Evolutionary conservation across 2,797 vertebrate species (phyloP), one percentile per base, ranked within the genome.

Genomic region (Tenualosa thibaudeaui): DNA sequence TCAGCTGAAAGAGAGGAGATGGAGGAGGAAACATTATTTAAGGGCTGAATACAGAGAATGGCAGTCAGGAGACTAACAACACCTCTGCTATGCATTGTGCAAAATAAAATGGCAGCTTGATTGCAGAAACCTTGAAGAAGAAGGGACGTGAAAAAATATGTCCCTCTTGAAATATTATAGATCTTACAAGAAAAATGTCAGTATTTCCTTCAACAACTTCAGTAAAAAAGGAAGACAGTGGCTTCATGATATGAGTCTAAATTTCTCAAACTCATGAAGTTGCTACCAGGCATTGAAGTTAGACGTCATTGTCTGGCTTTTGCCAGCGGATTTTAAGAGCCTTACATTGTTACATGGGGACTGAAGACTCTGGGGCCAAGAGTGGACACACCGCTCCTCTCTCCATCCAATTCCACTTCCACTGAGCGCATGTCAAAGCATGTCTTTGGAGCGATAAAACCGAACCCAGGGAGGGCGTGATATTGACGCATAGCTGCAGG

Each of bases 1-100:
- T 98, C 97, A 90, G 91, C 98, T 99, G 83, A 40, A 78, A 22
- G 85, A 56, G 53, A 90, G 58, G 86, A 22, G 19, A 2, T 0
- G 6, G 54, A 56, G 13, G 13, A 56, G 53, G 3, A 19, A 15
- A 56, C 15, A 3, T 56, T 56, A 56, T 0, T 56, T 9, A n/a
- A n/a, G 3, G 0, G 22, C 60, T 62, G 8, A 5, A 37, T 37
- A 0, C 26, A 71, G 12, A 19, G 3, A 75, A 75, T 75, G 37
- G 15, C 68, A 19, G 31, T 13, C 13, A 65, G 10, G 10, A 31
- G 24, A 65, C 62, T 26, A 31, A 65, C 17, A 62, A 65, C 24
- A 26, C 62, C 26, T 65, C 62, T 26, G 62, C 0, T 31, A 31
- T 65, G 62, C 9, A 65, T 65, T 1, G 6, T 10, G 60, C 2